Percentiles rank a stretch among this genome's conserved stretches.
Evolutionary conservation across 1,140 invertebrate species (phyloP).

Genomic region (Drosophila rufa): DNA sequence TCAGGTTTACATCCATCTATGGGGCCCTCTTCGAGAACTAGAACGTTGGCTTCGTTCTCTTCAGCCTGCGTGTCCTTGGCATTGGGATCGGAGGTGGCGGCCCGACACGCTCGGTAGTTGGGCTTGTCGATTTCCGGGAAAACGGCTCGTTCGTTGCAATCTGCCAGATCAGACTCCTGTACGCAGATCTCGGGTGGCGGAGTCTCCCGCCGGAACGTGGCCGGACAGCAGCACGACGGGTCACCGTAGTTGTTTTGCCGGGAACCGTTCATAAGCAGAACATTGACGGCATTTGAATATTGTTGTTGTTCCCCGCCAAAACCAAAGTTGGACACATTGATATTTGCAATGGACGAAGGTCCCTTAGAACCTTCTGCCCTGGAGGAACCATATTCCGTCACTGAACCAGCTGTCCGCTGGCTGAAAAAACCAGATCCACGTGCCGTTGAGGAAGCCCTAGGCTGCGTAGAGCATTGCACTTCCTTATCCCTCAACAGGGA

Average conservation of each 20-base stretch:
- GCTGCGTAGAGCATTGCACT: constrained; percentile 15
- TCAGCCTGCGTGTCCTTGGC: not conserved
- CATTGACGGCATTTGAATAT: constrained; percentile 44
- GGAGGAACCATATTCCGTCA: no score
- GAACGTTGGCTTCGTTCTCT: constrained; percentile 32
- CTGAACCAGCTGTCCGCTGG: not conserved
- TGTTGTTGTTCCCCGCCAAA: not conserved
- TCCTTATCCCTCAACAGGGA: constrained; percentile 4
- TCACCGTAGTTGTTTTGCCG: constrained; percentile 3
- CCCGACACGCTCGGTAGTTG: constrained; percentile 40
- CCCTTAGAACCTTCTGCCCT: not conserved
- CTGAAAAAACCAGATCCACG: not conserved
- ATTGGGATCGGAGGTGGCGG: constrained; percentile 12
- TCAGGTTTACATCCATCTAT: not conserved
- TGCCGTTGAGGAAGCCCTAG: no score
- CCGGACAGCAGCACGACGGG: constrained; percentile 3
- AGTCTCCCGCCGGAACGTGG: not conserved
- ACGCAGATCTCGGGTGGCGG: constrained; percentile 46
- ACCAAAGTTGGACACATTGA: not conserved
- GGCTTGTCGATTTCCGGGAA: constrained; percentile 48
- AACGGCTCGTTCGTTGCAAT: constrained; percentile 24
- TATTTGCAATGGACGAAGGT: not conserved
- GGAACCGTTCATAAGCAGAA: constrained; percentile 49
- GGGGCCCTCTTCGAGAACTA: constrained; percentile 28
- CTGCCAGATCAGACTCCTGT: constrained; percentile 44